Conservation (phyloP, 2,888 invertebrate species). For the Chesias legatella region DNA sequence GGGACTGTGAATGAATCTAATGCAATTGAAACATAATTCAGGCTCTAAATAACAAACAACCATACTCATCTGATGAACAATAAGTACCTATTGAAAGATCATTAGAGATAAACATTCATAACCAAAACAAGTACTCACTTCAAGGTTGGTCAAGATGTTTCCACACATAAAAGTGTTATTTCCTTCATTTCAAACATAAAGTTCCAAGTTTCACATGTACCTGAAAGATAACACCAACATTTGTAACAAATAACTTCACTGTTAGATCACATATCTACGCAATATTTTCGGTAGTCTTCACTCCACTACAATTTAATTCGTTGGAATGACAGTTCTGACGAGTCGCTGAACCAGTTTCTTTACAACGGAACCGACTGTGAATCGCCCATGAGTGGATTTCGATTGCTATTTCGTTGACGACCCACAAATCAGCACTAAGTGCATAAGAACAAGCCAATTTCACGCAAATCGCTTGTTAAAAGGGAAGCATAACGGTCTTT, state of each 20-base stretch:
- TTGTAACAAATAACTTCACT: conserved; percentile 10
- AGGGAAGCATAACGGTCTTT: conserved; percentile 66
- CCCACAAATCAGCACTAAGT: conserved; percentile 21
- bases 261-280: conserved; percentile 19
- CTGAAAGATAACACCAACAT: conserved; percentile 44
- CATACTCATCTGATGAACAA: too few species aligned
- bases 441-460: conserved; percentile 29
- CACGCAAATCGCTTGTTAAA: conserved; percentile 30
- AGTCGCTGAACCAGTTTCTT: conserved; percentile 72
- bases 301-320: conserved; percentile 48
- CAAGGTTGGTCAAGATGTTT: conserved; percentile 78
- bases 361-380: conserved; percentile 44
- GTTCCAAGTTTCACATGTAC: conserved; percentile 39
- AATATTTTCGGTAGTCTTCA: conserved; percentile 36
- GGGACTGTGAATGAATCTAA: too few species aligned
- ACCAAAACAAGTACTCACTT: conserved; percentile 61
- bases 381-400: conserved; percentile 24
- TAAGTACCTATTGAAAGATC: neutral
- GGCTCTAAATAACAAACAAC: too few species aligned
- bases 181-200: conserved; percentile 65
- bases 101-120: conserved; percentile 9
- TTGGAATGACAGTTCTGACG: conserved; percentile 74
- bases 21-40: too few species aligned
- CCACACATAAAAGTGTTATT: conserved; percentile 56
- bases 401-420: conserved; percentile 24